Base-by-base conservation (phyloP, 2,888 invertebrate genomes). In the Archaeoteleia sp. region DNA sequence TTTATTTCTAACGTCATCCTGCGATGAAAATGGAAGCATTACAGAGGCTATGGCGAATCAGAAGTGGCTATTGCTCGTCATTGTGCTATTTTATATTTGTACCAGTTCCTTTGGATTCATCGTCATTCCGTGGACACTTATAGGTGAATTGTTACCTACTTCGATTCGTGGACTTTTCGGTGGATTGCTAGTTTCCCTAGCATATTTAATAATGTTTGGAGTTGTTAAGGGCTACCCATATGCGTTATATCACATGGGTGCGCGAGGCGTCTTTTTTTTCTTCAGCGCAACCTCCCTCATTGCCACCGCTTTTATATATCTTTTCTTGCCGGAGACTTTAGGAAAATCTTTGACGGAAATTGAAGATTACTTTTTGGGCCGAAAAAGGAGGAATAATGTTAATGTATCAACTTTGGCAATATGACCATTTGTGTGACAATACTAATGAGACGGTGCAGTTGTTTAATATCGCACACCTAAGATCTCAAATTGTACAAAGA, bases 71-170 rank as follows among this genome's bases (percentile, higher is more conserved):
- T 72, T 87, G 1, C 72, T 89, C 8, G 76, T 87, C 1, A 86
- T 87, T 40, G 79, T 89, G 5, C 78, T 89, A 10, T 82, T 86
- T 3, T 89, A 88, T 76, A 87, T 89, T 3, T 87, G 87, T 61
- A 87, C 87, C 67, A 87, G 88, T 70, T 86, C 88, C 0, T 70
- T 89, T 5, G 89, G 89, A 0, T 86, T 87, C 73, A 77, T 88
- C 46, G 87, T 88, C 4, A 88, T 90, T 53, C 90, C 90, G 0
- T 90, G 90, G 90, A 88, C 89, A 1, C 74, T 90, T 14, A 87
- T 88, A 13, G 85, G 86, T 2, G 89, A 89, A 79, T 74, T 89
- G 6, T 75, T 89, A 23, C 88, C 89, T 1, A 86, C 87, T 7
- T 86, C 86, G 60, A 86, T 88, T 1, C 82, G 88, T 45, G 89